phyloP scores from a whole-genome alignment of 2,113 vertebrate genomes.

The Synchiropus splendidus region DNA sequence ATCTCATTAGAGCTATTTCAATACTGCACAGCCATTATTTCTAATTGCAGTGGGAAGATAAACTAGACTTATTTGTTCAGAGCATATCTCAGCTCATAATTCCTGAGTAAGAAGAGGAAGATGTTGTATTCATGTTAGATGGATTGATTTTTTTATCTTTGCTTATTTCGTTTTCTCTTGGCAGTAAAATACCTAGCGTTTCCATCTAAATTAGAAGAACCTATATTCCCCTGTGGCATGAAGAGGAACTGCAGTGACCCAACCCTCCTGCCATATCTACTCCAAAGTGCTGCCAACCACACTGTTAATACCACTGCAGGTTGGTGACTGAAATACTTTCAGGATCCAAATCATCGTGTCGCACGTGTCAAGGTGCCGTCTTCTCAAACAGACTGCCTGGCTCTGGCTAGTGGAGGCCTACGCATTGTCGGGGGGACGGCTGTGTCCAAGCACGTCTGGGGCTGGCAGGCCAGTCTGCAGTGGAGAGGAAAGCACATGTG shows the following conservation, averaged over 20 bases:
- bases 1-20: background rate
- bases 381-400: conserved; percentile 35
- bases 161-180: background rate
- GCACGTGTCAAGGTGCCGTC: background rate
- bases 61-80: no score
- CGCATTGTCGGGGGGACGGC: conserved; percentile 62
- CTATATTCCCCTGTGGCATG: conserved; percentile 25
- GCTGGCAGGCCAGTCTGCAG: conserved; percentile 70
- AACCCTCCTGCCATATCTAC: conserved; percentile 15
- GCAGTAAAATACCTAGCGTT: conserved; percentile 60
- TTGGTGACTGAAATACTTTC: conserved; percentile 6
- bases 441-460: conserved; percentile 50
- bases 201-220: conserved; percentile 16
- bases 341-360: no score
- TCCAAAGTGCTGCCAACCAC: conserved; percentile 37
- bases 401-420: conserved; percentile 1
- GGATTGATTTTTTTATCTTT: conserved; percentile 3
- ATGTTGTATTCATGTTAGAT: no score
- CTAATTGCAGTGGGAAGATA: no score
- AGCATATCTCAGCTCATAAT: no score
- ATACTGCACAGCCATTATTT: background rate
- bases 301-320: conserved; percentile 41
- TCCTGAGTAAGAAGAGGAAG: no score
- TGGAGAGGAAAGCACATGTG: conserved; percentile 58
- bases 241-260: conserved; percentile 43